A percentile compares a stretch with the other conserved stretches of the same genome.
Evolutionary conservation across 2,888 invertebrate genomes (phyloP).

Genomic region (Volucella inanis): DNA sequence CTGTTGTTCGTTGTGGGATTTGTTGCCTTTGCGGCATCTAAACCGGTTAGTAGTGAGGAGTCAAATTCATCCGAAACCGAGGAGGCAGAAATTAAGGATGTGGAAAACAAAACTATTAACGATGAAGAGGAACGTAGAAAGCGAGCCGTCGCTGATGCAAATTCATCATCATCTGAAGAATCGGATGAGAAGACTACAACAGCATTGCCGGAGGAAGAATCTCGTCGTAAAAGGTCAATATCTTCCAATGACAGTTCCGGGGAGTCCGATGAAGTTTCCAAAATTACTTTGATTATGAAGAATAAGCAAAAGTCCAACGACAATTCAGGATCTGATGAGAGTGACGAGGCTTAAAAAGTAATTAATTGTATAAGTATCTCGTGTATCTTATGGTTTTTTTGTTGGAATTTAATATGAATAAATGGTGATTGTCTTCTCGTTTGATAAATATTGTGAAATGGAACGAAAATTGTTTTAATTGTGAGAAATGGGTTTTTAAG

Average conservation of each 20-base stretch:
- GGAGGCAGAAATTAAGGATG: neutral
- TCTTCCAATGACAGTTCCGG: constrained; percentile 9
- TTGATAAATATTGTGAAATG: neutral
- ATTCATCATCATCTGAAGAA: constrained; percentile 44
- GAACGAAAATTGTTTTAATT: neutral
- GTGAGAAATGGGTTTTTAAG: neutral
- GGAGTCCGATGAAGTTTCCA: neutral
- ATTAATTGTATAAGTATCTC: neutral
- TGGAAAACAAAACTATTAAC: neutral
- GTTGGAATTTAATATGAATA: neutral
- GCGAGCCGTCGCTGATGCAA: neutral
- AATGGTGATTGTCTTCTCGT: constrained; percentile 1
- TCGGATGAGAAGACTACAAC: neutral
- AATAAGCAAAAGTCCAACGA: neutral
- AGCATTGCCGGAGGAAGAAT: too few species aligned
- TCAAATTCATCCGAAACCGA: constrained; percentile 1
- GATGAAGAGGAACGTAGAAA: constrained; percentile 15
- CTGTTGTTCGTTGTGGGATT: constrained; percentile 37
- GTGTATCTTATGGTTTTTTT: neutral
- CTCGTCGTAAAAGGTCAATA: neutral
- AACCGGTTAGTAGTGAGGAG: neutral
- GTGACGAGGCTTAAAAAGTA: neutral
- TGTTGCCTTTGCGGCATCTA: constrained; percentile 22
- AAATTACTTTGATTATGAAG: too few species aligned
- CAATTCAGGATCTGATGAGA: neutral